Conservation (phyloP, 2,797 vertebrate genomes). For the Pangasius mekongensis region DNA sequence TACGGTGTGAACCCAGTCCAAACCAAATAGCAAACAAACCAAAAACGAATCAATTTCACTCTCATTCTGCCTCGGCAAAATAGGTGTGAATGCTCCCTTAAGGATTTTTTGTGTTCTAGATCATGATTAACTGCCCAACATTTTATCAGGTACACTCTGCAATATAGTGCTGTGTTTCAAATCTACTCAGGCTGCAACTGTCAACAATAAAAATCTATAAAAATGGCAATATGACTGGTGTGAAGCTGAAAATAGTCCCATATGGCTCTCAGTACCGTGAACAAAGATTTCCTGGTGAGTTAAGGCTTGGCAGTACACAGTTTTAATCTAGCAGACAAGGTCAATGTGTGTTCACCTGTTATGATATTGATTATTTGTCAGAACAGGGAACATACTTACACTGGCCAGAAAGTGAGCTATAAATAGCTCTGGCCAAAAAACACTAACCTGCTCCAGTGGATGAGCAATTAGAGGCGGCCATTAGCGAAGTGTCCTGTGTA, state of each 20-base stretch:
- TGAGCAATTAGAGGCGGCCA: constrained; percentile 52
- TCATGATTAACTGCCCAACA: neutral
- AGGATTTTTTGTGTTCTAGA: neutral
- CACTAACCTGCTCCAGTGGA: constrained; percentile 11
- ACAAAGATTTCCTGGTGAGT: neutral
- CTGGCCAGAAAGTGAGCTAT: constrained; percentile 24
- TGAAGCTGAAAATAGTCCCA: neutral
- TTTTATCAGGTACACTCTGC: neutral
- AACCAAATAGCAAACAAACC: neutral
- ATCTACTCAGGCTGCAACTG: neutral
- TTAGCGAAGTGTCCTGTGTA: constrained; percentile 43
- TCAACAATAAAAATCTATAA: constrained; percentile 7
- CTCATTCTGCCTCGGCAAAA: neutral
- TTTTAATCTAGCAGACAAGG: constrained; percentile 67
- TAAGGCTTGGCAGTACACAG: constrained; percentile 13
- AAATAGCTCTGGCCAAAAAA: constrained; percentile 33
- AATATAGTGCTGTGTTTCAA: neutral
- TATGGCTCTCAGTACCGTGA: neutral
- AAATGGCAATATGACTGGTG: neutral
- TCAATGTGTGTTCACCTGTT: constrained; percentile 63
- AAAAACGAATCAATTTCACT: neutral
- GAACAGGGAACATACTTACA: constrained; percentile 52
- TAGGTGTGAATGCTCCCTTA: neutral
- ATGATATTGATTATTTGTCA: constrained; percentile 65
- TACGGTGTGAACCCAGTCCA: neutral